Evolutionary conservation across 2,113 vertebrate genomes (phyloP).

Genomic region (Pseudopodoces humilis): DNA sequence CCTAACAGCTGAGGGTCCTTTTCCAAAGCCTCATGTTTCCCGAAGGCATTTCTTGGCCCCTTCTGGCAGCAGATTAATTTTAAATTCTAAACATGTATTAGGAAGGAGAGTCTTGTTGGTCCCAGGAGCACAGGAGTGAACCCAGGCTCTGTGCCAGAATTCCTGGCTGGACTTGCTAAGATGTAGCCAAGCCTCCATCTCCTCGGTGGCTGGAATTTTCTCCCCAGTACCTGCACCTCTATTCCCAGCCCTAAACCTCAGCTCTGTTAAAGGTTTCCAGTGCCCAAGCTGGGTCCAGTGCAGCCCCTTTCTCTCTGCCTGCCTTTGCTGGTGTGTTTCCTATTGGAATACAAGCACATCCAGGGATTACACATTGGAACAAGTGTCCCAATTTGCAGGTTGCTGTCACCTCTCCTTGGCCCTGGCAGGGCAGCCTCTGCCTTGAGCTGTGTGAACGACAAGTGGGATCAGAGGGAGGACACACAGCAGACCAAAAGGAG

Average conservation of each 20-base stretch:
- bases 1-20: not conserved
- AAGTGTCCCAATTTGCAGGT: not conserved
- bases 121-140: not conserved
- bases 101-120: not conserved
- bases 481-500: not conserved
- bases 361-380: not conserved
- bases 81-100: not conserved
- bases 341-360: not conserved
- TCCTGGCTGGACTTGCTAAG: not conserved
- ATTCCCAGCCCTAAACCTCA: not conserved
- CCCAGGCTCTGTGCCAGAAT: not conserved
- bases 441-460: not conserved
- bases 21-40: not conserved
- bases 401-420: not conserved
- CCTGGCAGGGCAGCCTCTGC: not conserved
- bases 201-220: not conserved
- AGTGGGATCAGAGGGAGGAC: not conserved
- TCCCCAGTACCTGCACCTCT: not conserved
- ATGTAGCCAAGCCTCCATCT: not conserved
- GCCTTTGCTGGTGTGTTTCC: not conserved
- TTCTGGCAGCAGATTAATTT: not conserved
- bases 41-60: not conserved
- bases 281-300: not conserved
- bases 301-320: not conserved
- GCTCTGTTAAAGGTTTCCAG: not conserved